Base-by-base conservation (phyloP, 2,113 vertebrate species). In the Salvelinus alpinus region DNA sequence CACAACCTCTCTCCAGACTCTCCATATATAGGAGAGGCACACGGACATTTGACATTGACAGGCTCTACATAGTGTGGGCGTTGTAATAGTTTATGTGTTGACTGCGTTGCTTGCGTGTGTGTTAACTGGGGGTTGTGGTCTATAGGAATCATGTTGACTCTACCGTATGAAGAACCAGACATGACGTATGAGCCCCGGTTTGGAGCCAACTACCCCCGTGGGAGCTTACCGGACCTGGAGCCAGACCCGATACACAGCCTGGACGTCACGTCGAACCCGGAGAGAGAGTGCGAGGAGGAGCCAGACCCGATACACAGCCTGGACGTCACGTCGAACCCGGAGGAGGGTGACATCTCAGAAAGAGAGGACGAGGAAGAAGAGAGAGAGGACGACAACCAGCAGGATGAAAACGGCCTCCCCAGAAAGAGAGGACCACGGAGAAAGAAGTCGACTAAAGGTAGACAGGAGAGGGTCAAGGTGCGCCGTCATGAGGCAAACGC, bases 91-190 rank as follows among this genome's bases (percentile, higher is more conserved):
- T 16, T 12, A 29, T 64, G 72, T 73, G 31, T 34, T n/a, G 14
- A 20, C 62, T 57, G 60, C 25, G 13, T 64, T 73, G 20, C 38
- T n/a, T 16, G 14, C n/a, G 5, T 13, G 31, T 89, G 83, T 95
- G 38, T 38, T 38, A 38, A 9, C 38, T 38, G 38, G 8, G 38
- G 86, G 89, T 94, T 90, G 85, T 85, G 92, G 91, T 92, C 86
- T 88, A 79, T 90, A 96, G 95, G 94, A 94, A 94, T 9, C 93
- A 99, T 99, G 98, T 91, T 99, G 95, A 99, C 97, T 31, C 94
- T 98, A 92, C 96, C 98, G n/a, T 96, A 96, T 93, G 96, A 99
- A 89, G 97, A 98, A 87, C 93, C 95, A 92, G 96, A 95, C 90
- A 87, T 95, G 92, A 96, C 97, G 95, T 95, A 95, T 85, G 96